Conservation (phyloP, 2,888 invertebrate species). For the Eilema caniola region DNA sequence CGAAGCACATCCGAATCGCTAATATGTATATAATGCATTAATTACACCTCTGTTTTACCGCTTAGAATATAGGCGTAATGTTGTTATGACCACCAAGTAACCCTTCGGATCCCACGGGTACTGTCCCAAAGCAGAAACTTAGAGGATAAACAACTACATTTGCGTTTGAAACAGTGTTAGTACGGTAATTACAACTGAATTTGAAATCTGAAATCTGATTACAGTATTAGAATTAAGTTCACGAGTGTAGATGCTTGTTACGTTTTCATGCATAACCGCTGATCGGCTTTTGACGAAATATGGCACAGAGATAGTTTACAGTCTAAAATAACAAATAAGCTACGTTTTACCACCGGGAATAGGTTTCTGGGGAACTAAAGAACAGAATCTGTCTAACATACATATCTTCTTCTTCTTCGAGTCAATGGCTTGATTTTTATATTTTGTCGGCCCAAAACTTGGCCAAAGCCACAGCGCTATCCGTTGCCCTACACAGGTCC, state of each 20-base stretch:
- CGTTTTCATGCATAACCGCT: too few species aligned
- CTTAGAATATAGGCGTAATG: conserved; percentile 6
- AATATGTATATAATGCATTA: neutral
- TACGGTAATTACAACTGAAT: neutral
- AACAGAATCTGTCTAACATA: too few species aligned
- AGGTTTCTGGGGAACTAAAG: too few species aligned
- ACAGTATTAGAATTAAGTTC: neutral
- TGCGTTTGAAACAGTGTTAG: neutral
- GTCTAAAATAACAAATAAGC: too few species aligned
- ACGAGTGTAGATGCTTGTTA: neutral
- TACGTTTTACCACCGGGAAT: too few species aligned
- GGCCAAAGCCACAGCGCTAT: too few species aligned
- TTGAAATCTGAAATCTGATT: neutral
- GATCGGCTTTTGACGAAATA: too few species aligned
- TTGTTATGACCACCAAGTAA: conserved; percentile 6
- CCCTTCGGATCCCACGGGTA: conserved; percentile 10
- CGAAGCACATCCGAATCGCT: neutral
- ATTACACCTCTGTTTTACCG: conserved; percentile 2
- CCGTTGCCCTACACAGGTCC: too few species aligned
- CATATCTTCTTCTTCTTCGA: too few species aligned
- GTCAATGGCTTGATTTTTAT: too few species aligned
- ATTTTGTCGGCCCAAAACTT: too few species aligned
- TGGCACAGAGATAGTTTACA: too few species aligned
- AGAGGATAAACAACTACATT: neutral
- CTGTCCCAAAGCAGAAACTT: conserved; percentile 3